Base-by-base conservation (phyloP, 2,113 vertebrate species). In the Pelecanoides urinatrix region DNA sequence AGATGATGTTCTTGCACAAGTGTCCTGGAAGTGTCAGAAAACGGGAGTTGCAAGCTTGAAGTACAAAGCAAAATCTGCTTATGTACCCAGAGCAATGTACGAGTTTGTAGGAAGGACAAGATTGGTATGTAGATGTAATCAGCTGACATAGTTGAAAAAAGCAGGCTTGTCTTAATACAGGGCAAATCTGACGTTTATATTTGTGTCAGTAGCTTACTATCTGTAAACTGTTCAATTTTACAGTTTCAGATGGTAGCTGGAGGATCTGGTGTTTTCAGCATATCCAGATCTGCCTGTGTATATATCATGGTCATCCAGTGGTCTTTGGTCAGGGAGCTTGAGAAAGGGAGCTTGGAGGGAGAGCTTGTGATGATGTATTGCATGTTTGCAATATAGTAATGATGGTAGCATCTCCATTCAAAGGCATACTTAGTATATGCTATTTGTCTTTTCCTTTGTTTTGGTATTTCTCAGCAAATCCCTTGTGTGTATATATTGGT, bases 401-500 rank as follows among this genome's bases (percentile, higher is more conserved):
- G 12, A 16, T 26, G 32, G 61, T 75, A 49, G 7, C 1, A 3
- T 56, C 26, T 68, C 9, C 3, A 1, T 80, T 67, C 50, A 59
- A 10, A 55, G 9, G n/a, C 7, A 14, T 61, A 6, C 38, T 78
- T 58, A 59, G 16, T 19, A 5, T 27, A 42, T 61, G 26, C 52
- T 61, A 0, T 74, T 71, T 70, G 13, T 49, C 36, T 68, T 38
- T 42, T 38, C 6, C 32, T 42, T 70, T 40, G 12, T 55, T 76
- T 70, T 42, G 50, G 5, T 26, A 26, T 88, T 88, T 63, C 21
- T 86, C 59, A 27, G 25, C 11, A 72, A 32, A 44, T 49, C 52
- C 47, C 10, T 8, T 11, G 0, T 38, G 27, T 79, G 6, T 30
- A 3, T 34, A 0, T 58, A 11, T 45, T 8, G 3, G 22, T 47